These are phyloP conservation scores for Rattus norvegicus DNA, from an alignment of 2,113 vertebrate species.

Conservation along the genomic window DNA sequence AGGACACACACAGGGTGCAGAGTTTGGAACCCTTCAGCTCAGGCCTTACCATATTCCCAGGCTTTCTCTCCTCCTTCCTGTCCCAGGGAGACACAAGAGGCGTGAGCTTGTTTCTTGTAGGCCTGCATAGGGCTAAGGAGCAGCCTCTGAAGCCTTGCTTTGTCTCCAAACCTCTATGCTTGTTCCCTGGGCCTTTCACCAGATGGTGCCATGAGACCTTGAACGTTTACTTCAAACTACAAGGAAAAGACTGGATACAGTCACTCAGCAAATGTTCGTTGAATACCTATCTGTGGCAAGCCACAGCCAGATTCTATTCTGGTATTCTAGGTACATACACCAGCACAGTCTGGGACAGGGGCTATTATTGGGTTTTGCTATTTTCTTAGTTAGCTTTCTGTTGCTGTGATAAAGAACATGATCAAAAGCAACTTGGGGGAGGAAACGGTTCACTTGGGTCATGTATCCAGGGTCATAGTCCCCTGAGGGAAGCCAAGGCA, in stretches of 20 bases:
- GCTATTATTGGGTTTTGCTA: not conserved
- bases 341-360: not conserved
- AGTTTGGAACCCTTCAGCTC: not conserved
- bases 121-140: fast-evolving
- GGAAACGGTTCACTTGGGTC: not conserved
- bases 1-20: not conserved
- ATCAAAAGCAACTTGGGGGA: not conserved
- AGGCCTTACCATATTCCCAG: no score
- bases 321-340: not conserved
- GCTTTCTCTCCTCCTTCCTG: not conserved
- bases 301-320: not conserved
- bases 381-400: not conserved
- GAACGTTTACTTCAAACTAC: not conserved
- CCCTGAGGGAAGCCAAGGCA: not conserved
- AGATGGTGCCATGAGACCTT: not conserved
- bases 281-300: not conserved
- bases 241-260: not conserved
- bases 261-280: not conserved
- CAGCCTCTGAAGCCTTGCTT: not conserved
- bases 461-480: not conserved
- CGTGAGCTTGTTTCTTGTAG: not conserved
- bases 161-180: not conserved
- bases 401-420: not conserved
- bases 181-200: not conserved
- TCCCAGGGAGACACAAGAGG: not conserved